Percentiles rank a stretch among this genome's conserved stretches.
Evolutionary conservation across 2,888 invertebrate genomes (phyloP).

Genomic region (Tiliacea aurago): DNA sequence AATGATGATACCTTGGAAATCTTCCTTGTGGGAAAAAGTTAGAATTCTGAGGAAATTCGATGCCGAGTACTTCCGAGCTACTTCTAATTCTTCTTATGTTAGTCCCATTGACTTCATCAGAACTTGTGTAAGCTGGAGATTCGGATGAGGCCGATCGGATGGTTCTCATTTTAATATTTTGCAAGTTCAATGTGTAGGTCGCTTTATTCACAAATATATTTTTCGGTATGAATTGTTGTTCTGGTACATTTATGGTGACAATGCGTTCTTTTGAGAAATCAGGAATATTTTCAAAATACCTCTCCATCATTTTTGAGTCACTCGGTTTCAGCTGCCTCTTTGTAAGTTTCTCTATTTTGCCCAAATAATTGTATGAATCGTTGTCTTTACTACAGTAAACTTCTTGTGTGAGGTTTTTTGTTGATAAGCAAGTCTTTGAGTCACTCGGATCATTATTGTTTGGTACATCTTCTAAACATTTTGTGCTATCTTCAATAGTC

Average conservation of each 20-base stretch:
- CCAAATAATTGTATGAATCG: conserved; percentile 42
- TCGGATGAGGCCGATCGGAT: conserved; percentile 59
- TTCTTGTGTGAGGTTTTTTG: not conserved
- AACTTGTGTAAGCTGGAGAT: conserved; percentile 68
- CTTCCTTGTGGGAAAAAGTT: conserved; percentile 50
- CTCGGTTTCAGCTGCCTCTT: conserved; percentile 68
- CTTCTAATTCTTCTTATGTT: conserved; percentile 74
- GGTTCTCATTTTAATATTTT: conserved; percentile 69
- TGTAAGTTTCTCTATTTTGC: conserved; percentile 71
- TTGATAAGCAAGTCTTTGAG: conserved; percentile 5
- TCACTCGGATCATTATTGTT: not conserved
- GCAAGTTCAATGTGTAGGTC: conserved; percentile 77
- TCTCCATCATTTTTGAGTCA: conserved; percentile 63
- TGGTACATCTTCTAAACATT: not conserved
- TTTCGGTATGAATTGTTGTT: conserved; percentile 76
- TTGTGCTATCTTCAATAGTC: conserved; percentile 1
- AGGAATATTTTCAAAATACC: conserved; percentile 76
- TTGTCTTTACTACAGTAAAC: conserved; percentile 7
- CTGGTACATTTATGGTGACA: conserved; percentile 77
- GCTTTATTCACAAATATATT: conserved; percentile 78
- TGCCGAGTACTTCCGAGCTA: conserved; percentile 37
- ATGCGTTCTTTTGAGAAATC: conserved; percentile 73
- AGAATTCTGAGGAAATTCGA: conserved; percentile 55
- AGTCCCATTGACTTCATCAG: conserved; percentile 76
- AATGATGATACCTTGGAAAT: conserved; percentile 58